A percentile compares a stretch with the other conserved stretches of the same genome.
phyloP scores from a whole-genome alignment of 1,140 invertebrate species.

The Drosophila arawakana region DNA sequence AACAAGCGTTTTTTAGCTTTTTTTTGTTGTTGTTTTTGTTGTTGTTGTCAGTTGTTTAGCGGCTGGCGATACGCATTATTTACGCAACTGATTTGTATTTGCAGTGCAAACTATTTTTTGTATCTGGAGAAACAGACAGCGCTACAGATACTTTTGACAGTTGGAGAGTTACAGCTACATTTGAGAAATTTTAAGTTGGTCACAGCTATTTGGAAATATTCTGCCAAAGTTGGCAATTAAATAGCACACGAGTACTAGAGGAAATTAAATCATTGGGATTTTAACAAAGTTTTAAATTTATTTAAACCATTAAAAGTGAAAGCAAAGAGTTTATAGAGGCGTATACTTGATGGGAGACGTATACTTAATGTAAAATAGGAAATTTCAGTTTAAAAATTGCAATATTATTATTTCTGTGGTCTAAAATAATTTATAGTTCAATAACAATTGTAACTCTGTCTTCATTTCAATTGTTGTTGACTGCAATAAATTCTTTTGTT shows the following conservation, averaged over 20 bases:
- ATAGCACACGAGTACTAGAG: neutral
- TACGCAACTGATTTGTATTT: slow-evolving; percentile 82
- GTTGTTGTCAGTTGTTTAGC: slow-evolving; percentile 15
- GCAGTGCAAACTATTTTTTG: slow-evolving; percentile 65
- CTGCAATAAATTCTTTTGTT: neutral
- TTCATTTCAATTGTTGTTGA: neutral
- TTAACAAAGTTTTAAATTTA: too few species aligned
- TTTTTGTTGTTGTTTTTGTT: slow-evolving; percentile 24
- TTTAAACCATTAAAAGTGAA: too few species aligned
- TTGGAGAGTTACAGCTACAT: slow-evolving; percentile 1
- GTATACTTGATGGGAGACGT: neutral
- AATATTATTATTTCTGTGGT: too few species aligned
- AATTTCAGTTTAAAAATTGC: too few species aligned
- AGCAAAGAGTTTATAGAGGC: too few species aligned
- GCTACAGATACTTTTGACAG: slow-evolving; percentile 6
- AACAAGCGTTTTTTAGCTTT: slow-evolving; percentile 44
- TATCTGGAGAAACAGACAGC: too few species aligned
- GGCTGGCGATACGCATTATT: slow-evolving; percentile 73
- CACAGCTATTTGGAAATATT: neutral
- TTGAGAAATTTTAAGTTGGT: slow-evolving; percentile 4
- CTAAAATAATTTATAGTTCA: too few species aligned
- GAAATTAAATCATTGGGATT: slow-evolving; percentile 5
- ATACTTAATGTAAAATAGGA: neutral
- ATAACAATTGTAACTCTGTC: too few species aligned
- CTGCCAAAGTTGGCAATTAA: neutral